Conservation (phyloP, 2,888 invertebrate species). For the Alcis repandata region DNA sequence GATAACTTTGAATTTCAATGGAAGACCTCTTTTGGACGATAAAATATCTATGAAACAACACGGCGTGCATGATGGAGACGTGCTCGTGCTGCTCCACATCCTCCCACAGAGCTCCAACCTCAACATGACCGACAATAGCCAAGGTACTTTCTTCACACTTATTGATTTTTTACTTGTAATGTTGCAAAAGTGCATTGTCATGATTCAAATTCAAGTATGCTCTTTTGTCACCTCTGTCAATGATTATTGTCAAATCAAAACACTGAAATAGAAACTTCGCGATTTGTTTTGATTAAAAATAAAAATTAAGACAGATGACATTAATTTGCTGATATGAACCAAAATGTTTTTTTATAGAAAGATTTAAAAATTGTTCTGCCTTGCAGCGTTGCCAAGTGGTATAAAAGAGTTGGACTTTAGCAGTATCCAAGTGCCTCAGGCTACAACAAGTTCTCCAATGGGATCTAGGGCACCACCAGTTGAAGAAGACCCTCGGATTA, state of each 20-base stretch:
- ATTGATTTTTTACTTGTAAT: constrained; percentile 54
- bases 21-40: constrained; percentile 93
- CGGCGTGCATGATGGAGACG: constrained; percentile 96
- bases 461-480: constrained; percentile 73
- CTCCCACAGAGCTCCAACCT: constrained; percentile 74
- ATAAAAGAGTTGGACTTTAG: constrained; percentile 93
- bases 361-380: constrained; percentile 48
- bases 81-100: constrained; percentile 93
- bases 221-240: constrained; percentile 65
- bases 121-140: constrained; percentile 71
- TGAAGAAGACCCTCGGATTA: constrained; percentile 94
- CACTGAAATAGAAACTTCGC: constrained; percentile 33
- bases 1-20: constrained; percentile 95
- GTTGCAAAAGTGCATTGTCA: constrained; percentile 77
- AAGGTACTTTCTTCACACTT: constrained; percentile 58
- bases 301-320: constrained; percentile 42
- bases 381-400: constrained; percentile 79
- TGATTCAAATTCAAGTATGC: constrained; percentile 36
- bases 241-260: constrained; percentile 45
- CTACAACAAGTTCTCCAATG: constrained; percentile 69
- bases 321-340: constrained; percentile 9
- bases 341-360: constrained; percentile 38
- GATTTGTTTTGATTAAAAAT: constrained; percentile 8
- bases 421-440: constrained; percentile 91
- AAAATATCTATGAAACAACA: constrained; percentile 93